Conservation (phyloP, 2,113 vertebrate genomes). For the Cynoglossus semilaevis region DNA sequence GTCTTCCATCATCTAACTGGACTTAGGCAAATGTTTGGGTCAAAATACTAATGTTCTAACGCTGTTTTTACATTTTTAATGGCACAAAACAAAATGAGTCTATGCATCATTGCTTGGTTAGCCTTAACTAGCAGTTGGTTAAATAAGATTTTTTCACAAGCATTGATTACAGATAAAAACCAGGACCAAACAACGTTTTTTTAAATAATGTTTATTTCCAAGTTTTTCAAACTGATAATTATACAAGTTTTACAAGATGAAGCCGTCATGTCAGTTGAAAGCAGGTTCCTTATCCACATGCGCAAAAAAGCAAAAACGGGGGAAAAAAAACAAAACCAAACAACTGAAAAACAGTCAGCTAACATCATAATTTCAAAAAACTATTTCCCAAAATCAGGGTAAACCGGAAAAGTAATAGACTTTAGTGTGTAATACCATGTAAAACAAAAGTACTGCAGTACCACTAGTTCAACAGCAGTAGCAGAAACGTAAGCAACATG, state of each 20-base stretch:
- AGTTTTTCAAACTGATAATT: conserved; percentile 36
- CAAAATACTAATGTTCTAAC: too few species aligned
- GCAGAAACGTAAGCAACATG: conserved; percentile 24
- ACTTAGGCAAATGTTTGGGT: too few species aligned
- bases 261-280: not conserved
- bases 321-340: not conserved
- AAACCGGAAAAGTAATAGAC: conserved; percentile 1
- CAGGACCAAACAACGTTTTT: too few species aligned
- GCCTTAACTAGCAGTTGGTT: too few species aligned
- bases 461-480: conserved; percentile 25
- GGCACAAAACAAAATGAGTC: too few species aligned
- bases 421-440: conserved; percentile 9
- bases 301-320: conserved; percentile 17
- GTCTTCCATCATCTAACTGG: too few species aligned
- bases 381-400: conserved; percentile 7
- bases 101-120: too few species aligned
- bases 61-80: too few species aligned
- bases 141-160: too few species aligned
- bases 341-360: conserved; percentile 9
- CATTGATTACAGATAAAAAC: too few species aligned
- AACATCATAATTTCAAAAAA: conserved; percentile 15
- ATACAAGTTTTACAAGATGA: conserved; percentile 41
- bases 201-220: conserved; percentile 45
- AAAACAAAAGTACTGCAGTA: conserved; percentile 32
- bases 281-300: conserved; percentile 1